Percentiles rank a stretch among this genome's conserved stretches.
These are phyloP conservation scores for Gymnoscopelus braueri DNA, from an alignment of 2,797 vertebrate genomes.

Conservation along the genomic window DNA sequence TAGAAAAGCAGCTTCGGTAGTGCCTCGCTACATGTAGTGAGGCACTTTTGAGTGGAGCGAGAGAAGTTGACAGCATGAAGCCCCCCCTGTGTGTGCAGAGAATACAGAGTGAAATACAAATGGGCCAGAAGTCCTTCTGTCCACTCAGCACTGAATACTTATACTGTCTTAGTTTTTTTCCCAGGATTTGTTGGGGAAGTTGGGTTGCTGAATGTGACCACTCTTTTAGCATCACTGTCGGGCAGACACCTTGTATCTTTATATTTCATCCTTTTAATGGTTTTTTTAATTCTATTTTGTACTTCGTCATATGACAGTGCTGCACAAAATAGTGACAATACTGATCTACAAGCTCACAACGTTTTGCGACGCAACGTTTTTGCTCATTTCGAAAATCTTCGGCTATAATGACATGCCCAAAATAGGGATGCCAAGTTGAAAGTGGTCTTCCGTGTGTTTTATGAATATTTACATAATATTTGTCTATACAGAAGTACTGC, in stretches of 20 bases:
- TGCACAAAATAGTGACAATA: too few relatives aligned
- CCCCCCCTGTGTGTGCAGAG: constrained; percentile 71
- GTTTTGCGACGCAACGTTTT: too few relatives aligned
- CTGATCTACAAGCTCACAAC: too few relatives aligned
- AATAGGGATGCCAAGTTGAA: too few relatives aligned
- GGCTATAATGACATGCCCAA: too few relatives aligned
- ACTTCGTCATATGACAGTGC: too few relatives aligned
- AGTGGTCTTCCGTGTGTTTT: too few relatives aligned
- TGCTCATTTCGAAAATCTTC: too few relatives aligned
- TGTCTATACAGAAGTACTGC: too few relatives aligned
- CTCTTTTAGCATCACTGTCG: constrained; percentile 62
- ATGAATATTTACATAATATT: too few relatives aligned
- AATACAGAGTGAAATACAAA: constrained; percentile 75
- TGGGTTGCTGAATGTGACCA: constrained; percentile 73
- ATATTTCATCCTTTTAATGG: too few relatives aligned
- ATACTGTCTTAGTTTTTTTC: constrained; percentile 70
- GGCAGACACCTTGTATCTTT: constrained; percentile 25
- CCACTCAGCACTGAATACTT: constrained; percentile 77
- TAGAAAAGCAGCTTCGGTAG: constrained; percentile 65
- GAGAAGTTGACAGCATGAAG: constrained; percentile 64
- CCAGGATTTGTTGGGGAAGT: constrained; percentile 65
- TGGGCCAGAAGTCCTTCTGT: constrained; percentile 73
- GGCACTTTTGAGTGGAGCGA: constrained; percentile 59
- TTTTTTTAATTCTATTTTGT: too few relatives aligned
- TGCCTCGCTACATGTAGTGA: constrained; percentile 66